These are phyloP conservation scores for Doris montereyensis DNA, from an alignment of 2,888 invertebrate species.

Conservation along the genomic window DNA sequence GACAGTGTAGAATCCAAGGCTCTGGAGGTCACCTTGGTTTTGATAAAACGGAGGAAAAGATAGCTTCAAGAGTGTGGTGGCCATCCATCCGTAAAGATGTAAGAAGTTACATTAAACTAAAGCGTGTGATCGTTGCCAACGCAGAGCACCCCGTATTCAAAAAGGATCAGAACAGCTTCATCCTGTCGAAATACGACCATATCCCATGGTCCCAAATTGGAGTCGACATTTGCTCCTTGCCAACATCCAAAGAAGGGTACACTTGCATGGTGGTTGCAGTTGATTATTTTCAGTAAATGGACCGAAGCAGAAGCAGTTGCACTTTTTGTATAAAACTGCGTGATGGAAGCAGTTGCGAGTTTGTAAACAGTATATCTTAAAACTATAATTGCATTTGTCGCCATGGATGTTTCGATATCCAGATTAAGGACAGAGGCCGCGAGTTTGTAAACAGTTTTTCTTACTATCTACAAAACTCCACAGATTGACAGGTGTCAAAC, in stretches of 20 bases:
- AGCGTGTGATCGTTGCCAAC: constrained; percentile 12
- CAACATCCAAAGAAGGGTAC: constrained; percentile 19
- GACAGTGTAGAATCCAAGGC: constrained; percentile 12
- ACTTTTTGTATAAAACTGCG: background rate
- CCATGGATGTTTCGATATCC: constrained; percentile 21
- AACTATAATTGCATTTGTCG: constrained; percentile 29
- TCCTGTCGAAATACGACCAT: background rate
- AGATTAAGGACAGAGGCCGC: constrained; percentile 15
- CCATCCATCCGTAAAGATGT: constrained; percentile 8
- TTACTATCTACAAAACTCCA: constrained; percentile 13
- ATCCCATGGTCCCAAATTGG: constrained; percentile 22
- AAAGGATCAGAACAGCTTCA: background rate
- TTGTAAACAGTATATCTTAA: too few relatives aligned
- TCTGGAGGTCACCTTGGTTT: constrained; percentile 15
- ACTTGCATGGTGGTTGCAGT: constrained; percentile 26
- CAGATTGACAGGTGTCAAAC: constrained; percentile 13
- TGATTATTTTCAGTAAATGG: constrained; percentile 30
- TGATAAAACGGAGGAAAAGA: constrained; percentile 17
- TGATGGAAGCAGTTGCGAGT: constrained; percentile 3
- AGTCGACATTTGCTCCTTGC: constrained; percentile 25
- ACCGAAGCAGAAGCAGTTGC: constrained; percentile 15
- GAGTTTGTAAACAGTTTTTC: constrained; percentile 24
- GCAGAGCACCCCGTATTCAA: background rate
- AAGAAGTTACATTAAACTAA: constrained; percentile 10
- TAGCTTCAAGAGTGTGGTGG: constrained; percentile 18